These are phyloP conservation scores for Catalaphyllia jardinei DNA, from an alignment of 64 coral and sea anemone species.

Conservation along the genomic window DNA sequence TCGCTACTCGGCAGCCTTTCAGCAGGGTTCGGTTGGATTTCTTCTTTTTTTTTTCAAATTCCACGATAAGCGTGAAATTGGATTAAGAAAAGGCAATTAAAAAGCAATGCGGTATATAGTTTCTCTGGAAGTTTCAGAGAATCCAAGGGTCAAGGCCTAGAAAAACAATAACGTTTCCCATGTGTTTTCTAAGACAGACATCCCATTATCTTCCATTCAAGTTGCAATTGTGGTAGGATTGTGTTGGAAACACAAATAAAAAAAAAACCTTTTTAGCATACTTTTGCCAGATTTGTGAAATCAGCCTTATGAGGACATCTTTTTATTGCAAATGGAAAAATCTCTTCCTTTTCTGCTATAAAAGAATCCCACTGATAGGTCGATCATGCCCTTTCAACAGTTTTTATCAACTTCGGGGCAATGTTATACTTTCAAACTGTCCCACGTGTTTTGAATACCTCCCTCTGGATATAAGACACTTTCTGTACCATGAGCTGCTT, in stretches of 20 bases:
- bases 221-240: not conserved
- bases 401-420: not conserved
- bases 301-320: not conserved
- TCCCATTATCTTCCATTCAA: not conserved
- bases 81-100: not conserved
- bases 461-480: not conserved
- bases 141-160: not conserved
- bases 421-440: not conserved
- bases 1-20: not conserved
- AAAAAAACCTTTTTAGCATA: not conserved
- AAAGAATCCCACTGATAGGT: not conserved
- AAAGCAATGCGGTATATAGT: not conserved
- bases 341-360: not conserved
- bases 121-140: conserved; percentile 12
- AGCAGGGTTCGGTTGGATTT: not conserved
- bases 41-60: not conserved
- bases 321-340: not conserved
- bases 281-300: not conserved
- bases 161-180: not conserved
- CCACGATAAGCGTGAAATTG: not conserved
- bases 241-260: not conserved
- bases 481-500: not conserved
- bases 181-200: too few species aligned
- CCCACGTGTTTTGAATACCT: not conserved
- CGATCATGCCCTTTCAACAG: not conserved